Evolutionary conservation across 64 coral and sea anemone species (phyloP).

Genomic region (Montipora sp.): DNA sequence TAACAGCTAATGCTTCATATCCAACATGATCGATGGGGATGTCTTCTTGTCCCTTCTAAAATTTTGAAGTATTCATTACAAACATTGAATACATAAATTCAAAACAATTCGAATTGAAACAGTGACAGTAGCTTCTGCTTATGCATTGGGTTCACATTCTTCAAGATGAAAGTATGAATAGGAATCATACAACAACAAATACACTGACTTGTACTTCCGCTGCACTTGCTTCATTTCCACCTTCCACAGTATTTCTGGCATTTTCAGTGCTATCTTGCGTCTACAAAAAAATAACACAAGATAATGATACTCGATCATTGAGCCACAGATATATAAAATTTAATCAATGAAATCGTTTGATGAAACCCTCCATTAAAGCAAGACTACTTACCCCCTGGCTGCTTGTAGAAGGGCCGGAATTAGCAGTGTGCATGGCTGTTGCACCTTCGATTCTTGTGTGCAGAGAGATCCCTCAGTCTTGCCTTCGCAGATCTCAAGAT

Average conservation of each 20-base stretch:
- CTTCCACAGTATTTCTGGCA: not conserved
- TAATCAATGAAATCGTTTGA: not conserved
- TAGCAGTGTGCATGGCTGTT: not conserved
- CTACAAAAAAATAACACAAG: not conserved
- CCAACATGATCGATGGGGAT: not conserved
- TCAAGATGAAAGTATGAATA: not conserved
- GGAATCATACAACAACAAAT: not conserved
- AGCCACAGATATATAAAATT: not conserved
- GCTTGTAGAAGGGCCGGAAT: not conserved
- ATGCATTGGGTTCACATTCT: not conserved
- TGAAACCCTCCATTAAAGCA: not conserved
- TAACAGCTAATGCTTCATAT: not conserved
- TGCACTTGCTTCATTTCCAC: not conserved
- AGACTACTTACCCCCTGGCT: not conserved
- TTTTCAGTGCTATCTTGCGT: not conserved
- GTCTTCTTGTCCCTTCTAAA: not conserved
- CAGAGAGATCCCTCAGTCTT: not conserved
- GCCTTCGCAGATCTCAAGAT: not conserved
- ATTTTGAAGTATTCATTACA: slow-evolving; percentile 1
- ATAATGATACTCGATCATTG: not conserved
- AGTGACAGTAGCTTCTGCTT: not conserved
- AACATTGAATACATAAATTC: not conserved
- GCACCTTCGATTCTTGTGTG: not conserved
- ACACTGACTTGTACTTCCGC: not conserved
- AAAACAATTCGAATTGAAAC: not conserved